phyloP scores from a whole-genome alignment of 2,888 invertebrate species.

The Hololepta plana region DNA sequence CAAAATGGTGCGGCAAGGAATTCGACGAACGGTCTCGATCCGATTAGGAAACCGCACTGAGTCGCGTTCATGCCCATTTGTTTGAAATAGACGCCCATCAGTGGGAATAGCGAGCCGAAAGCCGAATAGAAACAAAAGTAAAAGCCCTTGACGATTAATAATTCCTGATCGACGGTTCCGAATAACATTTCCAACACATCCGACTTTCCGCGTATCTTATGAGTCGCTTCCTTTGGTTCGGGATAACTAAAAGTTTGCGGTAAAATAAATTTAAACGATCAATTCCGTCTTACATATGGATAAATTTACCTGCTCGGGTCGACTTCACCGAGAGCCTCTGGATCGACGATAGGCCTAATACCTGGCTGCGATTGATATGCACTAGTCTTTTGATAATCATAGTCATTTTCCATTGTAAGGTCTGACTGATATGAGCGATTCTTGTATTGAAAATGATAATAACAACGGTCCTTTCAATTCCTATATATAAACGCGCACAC shows the following conservation, averaged over 20 bases:
- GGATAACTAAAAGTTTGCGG: slow-evolving; percentile 41
- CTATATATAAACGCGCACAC: too few relatives aligned
- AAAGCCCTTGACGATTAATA: slow-evolving; percentile 90
- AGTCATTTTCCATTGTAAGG: too few relatives aligned
- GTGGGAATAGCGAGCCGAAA: slow-evolving; percentile 92
- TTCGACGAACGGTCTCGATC: slow-evolving; percentile 92
- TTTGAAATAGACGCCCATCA: slow-evolving; percentile 99
- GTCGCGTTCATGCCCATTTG: slow-evolving; percentile 97
- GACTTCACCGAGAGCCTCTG: slow-evolving; percentile 70
- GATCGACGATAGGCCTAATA: slow-evolving; percentile 58
- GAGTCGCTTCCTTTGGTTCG: slow-evolving; percentile 72
- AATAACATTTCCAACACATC: slow-evolving; percentile 70
- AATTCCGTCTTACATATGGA: background rate
- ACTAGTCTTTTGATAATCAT: too few relatives aligned
- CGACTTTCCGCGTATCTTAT: slow-evolving; percentile 74
- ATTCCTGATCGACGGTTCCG: slow-evolving; percentile 73
- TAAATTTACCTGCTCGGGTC: slow-evolving; percentile 54
- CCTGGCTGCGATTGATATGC: too few relatives aligned
- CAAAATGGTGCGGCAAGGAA: slow-evolving; percentile 96
- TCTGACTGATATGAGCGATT: too few relatives aligned
- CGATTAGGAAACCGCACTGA: slow-evolving; percentile 86
- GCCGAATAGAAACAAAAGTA: slow-evolving; percentile 99
- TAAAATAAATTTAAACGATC: background rate
- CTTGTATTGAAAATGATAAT: too few relatives aligned
- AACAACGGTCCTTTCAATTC: too few relatives aligned